phyloP scores from a whole-genome alignment of 1,140 invertebrate genomes.

The Drosophila tani region DNA sequence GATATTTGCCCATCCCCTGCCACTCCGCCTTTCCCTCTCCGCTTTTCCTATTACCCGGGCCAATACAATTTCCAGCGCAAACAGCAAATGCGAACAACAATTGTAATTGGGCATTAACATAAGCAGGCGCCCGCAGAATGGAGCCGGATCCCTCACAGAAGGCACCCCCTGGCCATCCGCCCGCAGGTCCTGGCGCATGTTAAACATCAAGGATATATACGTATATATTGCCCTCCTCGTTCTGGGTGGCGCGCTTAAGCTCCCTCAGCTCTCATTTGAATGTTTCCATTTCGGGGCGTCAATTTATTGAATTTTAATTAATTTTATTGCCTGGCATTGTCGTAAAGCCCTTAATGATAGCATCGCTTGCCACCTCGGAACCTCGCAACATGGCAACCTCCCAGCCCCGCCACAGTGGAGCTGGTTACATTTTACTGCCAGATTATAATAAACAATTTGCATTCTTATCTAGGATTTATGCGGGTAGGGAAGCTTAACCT shows the following conservation, averaged over 20 bases:
- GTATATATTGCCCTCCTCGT: neutral
- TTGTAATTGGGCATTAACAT: slow-evolving; percentile 82
- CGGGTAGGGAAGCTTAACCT: neutral
- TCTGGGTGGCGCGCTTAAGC: slow-evolving; percentile 4
- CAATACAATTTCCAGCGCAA: slow-evolving; percentile 67
- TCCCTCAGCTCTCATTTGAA: slow-evolving; percentile 35
- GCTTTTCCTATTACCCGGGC: slow-evolving; percentile 23
- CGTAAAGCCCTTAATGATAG: slow-evolving; percentile 75
- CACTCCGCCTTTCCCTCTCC: neutral
- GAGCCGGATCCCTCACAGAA: neutral
- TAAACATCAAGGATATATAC: slow-evolving; percentile 44
- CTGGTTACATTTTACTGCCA: slow-evolving; percentile 17
- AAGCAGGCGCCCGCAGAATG: slow-evolving; percentile 59
- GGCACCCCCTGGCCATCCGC: neutral
- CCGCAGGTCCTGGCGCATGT: slow-evolving; percentile 10
- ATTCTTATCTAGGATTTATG: slow-evolving; percentile 14
- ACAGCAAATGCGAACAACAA: slow-evolving; percentile 75
- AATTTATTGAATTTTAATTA: slow-evolving; percentile 84
- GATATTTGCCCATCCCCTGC: slow-evolving; percentile 13
- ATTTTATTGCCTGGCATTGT: slow-evolving; percentile 73
- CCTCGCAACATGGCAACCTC: neutral
- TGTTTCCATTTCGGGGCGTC: slow-evolving; percentile 63
- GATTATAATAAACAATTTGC: slow-evolving; percentile 32
- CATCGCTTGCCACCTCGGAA: slow-evolving; percentile 29
- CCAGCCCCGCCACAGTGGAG: neutral